phyloP scores from a whole-genome alignment of 30 jellyfish, hydroid and myxozoan species.

The Aurelia sp. region DNA sequence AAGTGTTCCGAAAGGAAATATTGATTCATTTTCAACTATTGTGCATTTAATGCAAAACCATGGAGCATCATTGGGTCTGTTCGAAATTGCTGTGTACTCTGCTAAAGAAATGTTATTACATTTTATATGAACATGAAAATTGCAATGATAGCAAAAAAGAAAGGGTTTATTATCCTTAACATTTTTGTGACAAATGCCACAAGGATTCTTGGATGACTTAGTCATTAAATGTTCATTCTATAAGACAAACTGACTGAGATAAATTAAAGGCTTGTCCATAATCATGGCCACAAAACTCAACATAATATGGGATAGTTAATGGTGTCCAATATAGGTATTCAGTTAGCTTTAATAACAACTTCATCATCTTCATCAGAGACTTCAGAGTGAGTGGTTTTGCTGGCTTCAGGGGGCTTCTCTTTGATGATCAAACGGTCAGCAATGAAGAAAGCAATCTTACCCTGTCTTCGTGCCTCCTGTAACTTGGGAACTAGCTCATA shows the following conservation, averaged over 20 bases:
- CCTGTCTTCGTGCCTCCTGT: not conserved
- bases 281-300: too few species aligned
- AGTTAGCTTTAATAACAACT: not conserved
- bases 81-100: too few species aligned
- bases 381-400: not conserved
- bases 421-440: conserved; percentile 3
- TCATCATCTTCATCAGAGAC: not conserved
- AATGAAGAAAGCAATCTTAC: not conserved
- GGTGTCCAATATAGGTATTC: not conserved
- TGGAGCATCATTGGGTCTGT: too few species aligned
- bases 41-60: too few species aligned
- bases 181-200: conserved; percentile 1
- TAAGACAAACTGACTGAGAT: too few species aligned
- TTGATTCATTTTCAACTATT: too few species aligned
- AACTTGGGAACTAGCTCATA: not conserved
- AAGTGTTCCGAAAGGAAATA: too few species aligned
- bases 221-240: not conserved
- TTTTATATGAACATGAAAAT: too few species aligned
- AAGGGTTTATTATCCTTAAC: not conserved
- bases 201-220: conserved; percentile 4
- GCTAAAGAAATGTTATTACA: too few species aligned
- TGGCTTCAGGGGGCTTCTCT: not conserved
- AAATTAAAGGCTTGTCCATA: too few species aligned
- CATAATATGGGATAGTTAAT: not conserved
- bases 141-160: too few species aligned